These are phyloP conservation scores for Benitochromis conjunctus DNA, from an alignment of 2,113 vertebrate species.

Conservation along the genomic window DNA sequence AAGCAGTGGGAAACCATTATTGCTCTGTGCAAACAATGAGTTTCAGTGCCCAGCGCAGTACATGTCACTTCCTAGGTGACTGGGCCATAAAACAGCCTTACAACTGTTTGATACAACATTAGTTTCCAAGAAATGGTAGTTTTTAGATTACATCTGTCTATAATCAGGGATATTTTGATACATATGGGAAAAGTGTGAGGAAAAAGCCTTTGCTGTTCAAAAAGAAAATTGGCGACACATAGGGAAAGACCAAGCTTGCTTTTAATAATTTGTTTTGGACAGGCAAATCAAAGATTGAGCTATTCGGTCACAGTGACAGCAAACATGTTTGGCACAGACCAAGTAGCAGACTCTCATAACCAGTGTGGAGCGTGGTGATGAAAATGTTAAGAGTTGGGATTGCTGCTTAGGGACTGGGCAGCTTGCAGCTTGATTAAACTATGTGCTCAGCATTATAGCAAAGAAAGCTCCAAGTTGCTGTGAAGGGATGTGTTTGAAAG, in stretches of 20 bases:
- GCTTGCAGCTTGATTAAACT: not conserved
- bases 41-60: not conserved
- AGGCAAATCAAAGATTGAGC: not conserved
- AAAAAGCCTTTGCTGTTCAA: not conserved
- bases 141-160: not conserved
- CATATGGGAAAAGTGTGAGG: not conserved
- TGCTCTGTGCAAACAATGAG: accelerated
- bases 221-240: not conserved
- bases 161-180: not conserved
- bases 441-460: not conserved
- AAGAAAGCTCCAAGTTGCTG: not conserved
- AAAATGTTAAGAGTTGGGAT: not conserved
- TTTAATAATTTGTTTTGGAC: not conserved
- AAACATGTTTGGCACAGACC: not conserved
- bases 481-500: not conserved
- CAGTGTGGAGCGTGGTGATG: not conserved
- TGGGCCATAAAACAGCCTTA: not conserved
- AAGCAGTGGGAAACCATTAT: not conserved
- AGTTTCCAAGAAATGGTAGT: not conserved
- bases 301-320: not conserved
- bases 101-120: not conserved
- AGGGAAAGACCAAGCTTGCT: not conserved
- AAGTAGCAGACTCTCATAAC: not conserved
- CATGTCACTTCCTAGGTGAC: not conserved
- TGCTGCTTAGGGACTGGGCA: not conserved